Conservation (phyloP, 2,888 invertebrate species). For the Hypena proboscidalis region DNA sequence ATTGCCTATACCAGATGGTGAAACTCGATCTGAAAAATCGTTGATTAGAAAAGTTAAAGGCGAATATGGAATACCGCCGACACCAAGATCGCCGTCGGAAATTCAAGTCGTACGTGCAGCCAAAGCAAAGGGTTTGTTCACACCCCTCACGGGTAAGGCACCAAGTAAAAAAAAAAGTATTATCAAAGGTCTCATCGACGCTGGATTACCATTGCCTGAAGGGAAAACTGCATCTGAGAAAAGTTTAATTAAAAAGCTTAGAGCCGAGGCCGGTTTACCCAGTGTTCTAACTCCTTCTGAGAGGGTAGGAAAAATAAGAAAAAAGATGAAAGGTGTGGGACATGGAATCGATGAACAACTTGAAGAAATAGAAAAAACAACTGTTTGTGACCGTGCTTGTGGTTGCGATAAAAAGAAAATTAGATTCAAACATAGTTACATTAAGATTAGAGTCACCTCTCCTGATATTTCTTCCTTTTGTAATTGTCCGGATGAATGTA, state of each 20-base stretch:
- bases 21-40: conserved; percentile 35
- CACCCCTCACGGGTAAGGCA: conserved; percentile 51
- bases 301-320: conserved; percentile 49
- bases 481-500: conserved; percentile 65
- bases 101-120: conserved; percentile 24
- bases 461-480: conserved; percentile 69
- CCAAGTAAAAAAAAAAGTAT: conserved; percentile 52
- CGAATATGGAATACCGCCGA: conserved; percentile 10
- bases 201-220: conserved; percentile 49
- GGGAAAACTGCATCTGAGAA: conserved; percentile 43
- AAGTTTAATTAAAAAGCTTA: conserved; percentile 37
- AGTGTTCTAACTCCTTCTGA: conserved; percentile 48
- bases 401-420: conserved; percentile 73
- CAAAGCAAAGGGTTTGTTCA: conserved; percentile 42
- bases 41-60: conserved; percentile 30
- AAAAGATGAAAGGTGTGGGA: conserved; percentile 49
- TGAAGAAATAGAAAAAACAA: conserved; percentile 58
- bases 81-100: conserved; percentile 13
- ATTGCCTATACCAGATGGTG: conserved; percentile 30
- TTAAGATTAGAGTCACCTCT: conserved; percentile 69
- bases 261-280: conserved; percentile 38
- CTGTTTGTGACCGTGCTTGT: conserved; percentile 65
- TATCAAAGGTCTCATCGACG: conserved; percentile 49
- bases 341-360: conserved; percentile 26
- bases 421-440: conserved; percentile 69